A percentile compares a stretch with the other conserved stretches of the same genome.
Conservation (phyloP, 2,888 invertebrate species). For the Poecilobothrus nobilitatus region DNA sequence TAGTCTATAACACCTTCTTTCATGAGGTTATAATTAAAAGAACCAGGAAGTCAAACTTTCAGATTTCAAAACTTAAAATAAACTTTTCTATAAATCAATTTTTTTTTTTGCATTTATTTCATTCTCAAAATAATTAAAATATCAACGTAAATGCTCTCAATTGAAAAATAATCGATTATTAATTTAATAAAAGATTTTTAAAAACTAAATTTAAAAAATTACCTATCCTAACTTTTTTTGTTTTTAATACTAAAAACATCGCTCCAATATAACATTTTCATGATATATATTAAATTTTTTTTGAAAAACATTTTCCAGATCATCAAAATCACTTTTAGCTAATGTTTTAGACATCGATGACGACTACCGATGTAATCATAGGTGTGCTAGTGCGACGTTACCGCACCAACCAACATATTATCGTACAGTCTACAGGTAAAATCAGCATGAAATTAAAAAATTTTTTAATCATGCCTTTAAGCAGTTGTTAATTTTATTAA, state of each 20-base stretch:
- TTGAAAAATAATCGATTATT: neutral
- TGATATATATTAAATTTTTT: neutral
- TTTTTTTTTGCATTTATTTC: too few species aligned
- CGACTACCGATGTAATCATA: slow-evolving; percentile 77
- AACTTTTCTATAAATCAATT: too few species aligned
- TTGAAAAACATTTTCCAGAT: slow-evolving; percentile 44
- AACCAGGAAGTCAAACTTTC: too few species aligned
- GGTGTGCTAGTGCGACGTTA: slow-evolving; percentile 48
- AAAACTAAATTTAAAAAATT: neutral
- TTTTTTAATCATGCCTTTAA: slow-evolving; percentile 38
- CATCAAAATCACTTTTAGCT: slow-evolving; percentile 89
- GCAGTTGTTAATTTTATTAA: too few species aligned
- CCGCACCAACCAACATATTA: slow-evolving; percentile 56
- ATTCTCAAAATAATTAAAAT: too few species aligned
- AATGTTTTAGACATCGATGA: slow-evolving; percentile 96
- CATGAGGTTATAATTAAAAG: too few species aligned
- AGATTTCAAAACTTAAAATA: too few species aligned
- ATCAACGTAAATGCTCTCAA: too few species aligned
- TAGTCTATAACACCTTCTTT: too few species aligned
- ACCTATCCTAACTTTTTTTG: too few species aligned
- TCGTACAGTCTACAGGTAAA: slow-evolving; percentile 57
- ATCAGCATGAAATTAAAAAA: neutral
- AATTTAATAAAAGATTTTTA: neutral
- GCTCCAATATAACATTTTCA: neutral
- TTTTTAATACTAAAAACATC: neutral